Conservation (phyloP, 2,113 vertebrate species). For the Bos taurus region ARS-UCD2.0 NC_037338.1:105065001-105065500, state of each 20-base stretch:
- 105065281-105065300: not conserved
- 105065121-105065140: not conserved
- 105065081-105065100: not conserved
- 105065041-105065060: not conserved
- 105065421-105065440: not conserved
- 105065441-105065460: not conserved
- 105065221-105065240: accelerated
- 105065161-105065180: not conserved
- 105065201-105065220: accelerated
- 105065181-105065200: accelerated
- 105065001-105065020: not conserved
- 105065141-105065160: not conserved
- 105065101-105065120: not conserved
- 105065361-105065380: not conserved
- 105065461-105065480: not conserved
- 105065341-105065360: not conserved
- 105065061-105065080: not conserved
- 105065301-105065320: not conserved
- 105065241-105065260: accelerated
- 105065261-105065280: accelerated
- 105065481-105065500: not conserved
- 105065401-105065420: not conserved
- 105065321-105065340: no score
- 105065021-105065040: not conserved
- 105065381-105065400: not conserved